Conservation (phyloP, 1,140 invertebrate genomes). For the Zelostemma sp. region DNA sequence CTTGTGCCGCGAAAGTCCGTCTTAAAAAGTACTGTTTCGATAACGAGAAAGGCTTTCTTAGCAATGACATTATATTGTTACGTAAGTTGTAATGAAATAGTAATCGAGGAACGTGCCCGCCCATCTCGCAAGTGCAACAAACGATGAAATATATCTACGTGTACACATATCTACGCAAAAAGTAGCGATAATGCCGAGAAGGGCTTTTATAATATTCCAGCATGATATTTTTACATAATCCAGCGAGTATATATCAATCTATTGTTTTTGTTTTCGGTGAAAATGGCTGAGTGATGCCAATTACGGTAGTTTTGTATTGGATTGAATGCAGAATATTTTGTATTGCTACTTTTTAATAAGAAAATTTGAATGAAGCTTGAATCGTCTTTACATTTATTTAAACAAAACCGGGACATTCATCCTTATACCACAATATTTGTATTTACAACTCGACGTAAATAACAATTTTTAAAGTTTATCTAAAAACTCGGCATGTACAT, state of each 20-base stretch:
- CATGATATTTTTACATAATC: conserved; percentile 65
- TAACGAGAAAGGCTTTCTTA: conserved; percentile 21
- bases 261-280: conserved; percentile 49
- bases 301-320: conserved; percentile 53
- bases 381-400: conserved; percentile 7
- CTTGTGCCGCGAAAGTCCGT: conserved; percentile 7
- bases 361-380: conserved; percentile 17
- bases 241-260: conserved; percentile 49
- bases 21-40: conserved; percentile 17
- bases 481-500: conserved; percentile 43
- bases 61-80: conserved; percentile 22
- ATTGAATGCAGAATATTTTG: conserved; percentile 59
- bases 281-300: conserved; percentile 41
- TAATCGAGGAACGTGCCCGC: conserved; percentile 53
- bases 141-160: conserved; percentile 43
- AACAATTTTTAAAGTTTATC: no score
- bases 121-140: conserved; percentile 49
- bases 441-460: no score
- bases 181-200: conserved; percentile 35
- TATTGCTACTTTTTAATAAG: conserved; percentile 64
- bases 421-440: no score
- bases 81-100: conserved; percentile 39
- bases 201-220: conserved; percentile 62
- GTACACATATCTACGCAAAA: conserved; percentile 39
- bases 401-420: no score